Conservation (phyloP, 2,888 invertebrate genomes). For the Lottia gigantea region DNA sequence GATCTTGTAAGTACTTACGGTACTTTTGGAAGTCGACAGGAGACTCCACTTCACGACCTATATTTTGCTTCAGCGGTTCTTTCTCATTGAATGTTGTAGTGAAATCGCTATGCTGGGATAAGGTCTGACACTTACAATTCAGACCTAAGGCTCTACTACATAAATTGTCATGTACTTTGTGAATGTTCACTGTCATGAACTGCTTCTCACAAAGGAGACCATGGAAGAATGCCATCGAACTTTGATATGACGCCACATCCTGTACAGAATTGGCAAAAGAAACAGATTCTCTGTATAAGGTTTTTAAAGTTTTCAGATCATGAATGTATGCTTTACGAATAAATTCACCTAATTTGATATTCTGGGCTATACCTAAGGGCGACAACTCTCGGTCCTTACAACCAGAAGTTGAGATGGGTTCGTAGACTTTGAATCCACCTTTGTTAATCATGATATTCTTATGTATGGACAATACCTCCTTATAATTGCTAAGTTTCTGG, state of each 20-base stretch:
- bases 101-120: slow-evolving; percentile 18
- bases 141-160: slow-evolving; percentile 18
- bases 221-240: slow-evolving; percentile 37
- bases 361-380: slow-evolving; percentile 13
- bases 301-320: slow-evolving; percentile 8
- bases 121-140: slow-evolving; percentile 15
- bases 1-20: background rate
- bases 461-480: slow-evolving; percentile 13
- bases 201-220: slow-evolving; percentile 44
- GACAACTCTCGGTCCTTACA: slow-evolving; percentile 18
- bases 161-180: slow-evolving; percentile 34
- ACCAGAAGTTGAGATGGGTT: slow-evolving; percentile 3
- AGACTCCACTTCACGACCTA: background rate
- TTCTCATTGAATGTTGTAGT: slow-evolving; percentile 6
- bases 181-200: slow-evolving; percentile 33
- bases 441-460: slow-evolving; percentile 16
- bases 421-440: slow-evolving; percentile 19
- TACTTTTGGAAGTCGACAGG: background rate
- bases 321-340: slow-evolving; percentile 16
- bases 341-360: slow-evolving; percentile 22
- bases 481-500: background rate
- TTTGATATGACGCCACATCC: slow-evolving; percentile 30
- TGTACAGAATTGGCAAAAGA: slow-evolving; percentile 12
- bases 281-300: background rate
- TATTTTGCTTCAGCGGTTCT: background rate